A percentile compares a stretch with the other conserved stretches of the same genome.
Conservation (phyloP, 2,113 vertebrate genomes). For the Todiramphus saurophagus region DNA sequence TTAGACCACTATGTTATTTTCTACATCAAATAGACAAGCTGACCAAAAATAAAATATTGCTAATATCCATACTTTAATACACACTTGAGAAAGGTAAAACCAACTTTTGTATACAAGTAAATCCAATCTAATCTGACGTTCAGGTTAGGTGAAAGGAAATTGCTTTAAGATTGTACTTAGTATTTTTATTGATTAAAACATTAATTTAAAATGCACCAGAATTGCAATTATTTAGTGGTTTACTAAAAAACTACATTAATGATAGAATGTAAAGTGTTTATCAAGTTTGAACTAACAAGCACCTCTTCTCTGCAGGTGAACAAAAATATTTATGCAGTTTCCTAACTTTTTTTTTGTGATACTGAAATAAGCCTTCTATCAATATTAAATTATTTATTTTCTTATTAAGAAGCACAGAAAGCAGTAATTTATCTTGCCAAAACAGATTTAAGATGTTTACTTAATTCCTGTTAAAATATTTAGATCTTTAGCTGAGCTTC, state of each 20-base stretch:
- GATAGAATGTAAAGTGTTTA: not conserved
- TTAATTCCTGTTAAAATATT: not conserved
- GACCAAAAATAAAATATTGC: not conserved
- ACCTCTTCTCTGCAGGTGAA: not conserved
- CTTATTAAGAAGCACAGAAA: not conserved
- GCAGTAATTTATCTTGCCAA: not conserved
- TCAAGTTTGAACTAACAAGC: not conserved
- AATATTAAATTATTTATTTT: not conserved
- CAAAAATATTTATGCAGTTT: not conserved
- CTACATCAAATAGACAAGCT: rapidly evolving
- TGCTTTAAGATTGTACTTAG: not conserved
- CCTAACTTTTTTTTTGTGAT: not conserved
- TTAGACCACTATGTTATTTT: not conserved
- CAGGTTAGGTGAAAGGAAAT: not conserved
- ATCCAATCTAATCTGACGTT: not conserved
- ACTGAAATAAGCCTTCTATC: not conserved
- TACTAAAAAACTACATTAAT: not conserved
- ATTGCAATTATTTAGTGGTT: not conserved
- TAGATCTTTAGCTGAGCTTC: not conserved
- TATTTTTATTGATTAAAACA: not conserved
- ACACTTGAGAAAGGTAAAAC: not conserved
- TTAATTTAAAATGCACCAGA: not conserved
- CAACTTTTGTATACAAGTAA: not conserved
- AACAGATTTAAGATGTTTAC: not conserved
- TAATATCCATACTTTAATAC: not conserved